Evolutionary conservation across 2,888 invertebrate species (phyloP).

Genomic region (Calameuta filiformis): DNA sequence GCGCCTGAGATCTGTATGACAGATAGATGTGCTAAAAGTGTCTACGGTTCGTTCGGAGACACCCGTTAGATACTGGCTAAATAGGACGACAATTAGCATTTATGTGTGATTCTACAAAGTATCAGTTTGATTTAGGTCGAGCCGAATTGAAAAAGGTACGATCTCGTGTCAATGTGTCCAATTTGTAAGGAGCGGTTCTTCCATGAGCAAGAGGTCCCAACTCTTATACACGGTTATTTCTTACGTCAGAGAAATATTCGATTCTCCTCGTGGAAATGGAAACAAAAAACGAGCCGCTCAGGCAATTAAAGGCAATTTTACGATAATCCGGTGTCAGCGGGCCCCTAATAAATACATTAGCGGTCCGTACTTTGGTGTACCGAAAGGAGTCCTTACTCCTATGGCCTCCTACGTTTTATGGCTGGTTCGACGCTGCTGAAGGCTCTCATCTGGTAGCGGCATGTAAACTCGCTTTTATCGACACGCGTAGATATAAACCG

Average conservation of each 20-base stretch:
- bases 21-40: background rate
- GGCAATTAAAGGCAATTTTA: constrained; percentile 35
- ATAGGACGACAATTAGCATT: background rate
- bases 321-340: constrained; percentile 26
- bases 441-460: constrained; percentile 1
- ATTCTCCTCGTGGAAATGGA: background rate
- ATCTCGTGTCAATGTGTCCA: background rate
- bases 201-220: background rate
- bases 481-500: background rate
- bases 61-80: background rate
- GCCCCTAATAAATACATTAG: constrained; percentile 33
- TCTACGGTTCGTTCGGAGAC: background rate
- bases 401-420: constrained; percentile 9
- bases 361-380: constrained; percentile 2
- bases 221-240: background rate
- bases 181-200: background rate
- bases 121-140: background rate
- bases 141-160: background rate
- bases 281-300: constrained; percentile 3
- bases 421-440: background rate
- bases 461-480: background rate
- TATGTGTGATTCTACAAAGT: background rate
- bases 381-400: constrained; percentile 4
- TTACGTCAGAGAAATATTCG: constrained; percentile 1
- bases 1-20: background rate